Percentiles rank a stretch among this genome's conserved stretches.
Evolutionary conservation across 2,888 invertebrate species (phyloP).

Genomic region (Oxycera nigricornis): DNA sequence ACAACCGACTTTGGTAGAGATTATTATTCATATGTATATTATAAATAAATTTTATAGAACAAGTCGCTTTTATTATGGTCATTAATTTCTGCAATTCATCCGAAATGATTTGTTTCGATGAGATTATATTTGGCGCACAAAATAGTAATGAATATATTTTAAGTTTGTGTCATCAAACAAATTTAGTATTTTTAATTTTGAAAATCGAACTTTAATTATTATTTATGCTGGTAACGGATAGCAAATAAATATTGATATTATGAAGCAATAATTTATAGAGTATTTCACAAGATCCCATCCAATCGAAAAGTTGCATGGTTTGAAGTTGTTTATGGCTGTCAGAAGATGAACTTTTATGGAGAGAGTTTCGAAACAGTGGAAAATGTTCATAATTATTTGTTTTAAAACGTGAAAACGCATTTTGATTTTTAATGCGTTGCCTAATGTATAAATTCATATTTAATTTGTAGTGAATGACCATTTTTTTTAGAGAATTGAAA

Average conservation of each 20-base stretch:
- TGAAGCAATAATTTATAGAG: conserved; percentile 10
- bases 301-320: no score
- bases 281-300: no score
- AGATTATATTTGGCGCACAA: neutral
- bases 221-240: neutral
- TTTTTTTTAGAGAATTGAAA: no score
- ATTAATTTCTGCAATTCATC: neutral
- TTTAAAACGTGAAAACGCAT: no score
- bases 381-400: no score
- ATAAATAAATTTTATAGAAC: neutral
- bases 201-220: neutral
- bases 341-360: no score
- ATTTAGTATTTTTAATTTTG: neutral
- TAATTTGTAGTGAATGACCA: no score
- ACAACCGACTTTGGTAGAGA: neutral
- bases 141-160: neutral
- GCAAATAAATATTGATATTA: conserved; percentile 1
- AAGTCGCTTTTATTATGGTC: neutral
- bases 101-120: neutral
- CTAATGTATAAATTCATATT: no score
- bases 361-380: no score
- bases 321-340: no score
- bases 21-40: no score
- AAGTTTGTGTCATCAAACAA: neutral
- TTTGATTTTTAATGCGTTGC: no score